Conservation (phyloP, 2,113 vertebrate species). For the Clarias magur region DNA sequence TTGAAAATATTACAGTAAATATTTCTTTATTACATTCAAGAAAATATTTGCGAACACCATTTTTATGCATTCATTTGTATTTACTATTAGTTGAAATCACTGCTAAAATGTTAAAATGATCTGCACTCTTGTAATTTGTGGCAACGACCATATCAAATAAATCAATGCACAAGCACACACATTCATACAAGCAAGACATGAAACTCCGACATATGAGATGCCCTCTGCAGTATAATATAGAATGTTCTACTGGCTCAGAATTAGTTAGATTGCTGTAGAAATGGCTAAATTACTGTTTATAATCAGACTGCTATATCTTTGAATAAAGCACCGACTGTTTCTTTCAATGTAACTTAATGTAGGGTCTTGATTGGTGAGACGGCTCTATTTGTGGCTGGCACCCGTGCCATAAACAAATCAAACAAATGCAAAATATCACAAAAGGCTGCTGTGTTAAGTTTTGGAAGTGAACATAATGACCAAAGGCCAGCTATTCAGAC, state of each 20-base stretch:
- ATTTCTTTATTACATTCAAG: too few relatives aligned
- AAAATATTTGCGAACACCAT: not conserved
- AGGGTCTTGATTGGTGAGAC: conserved; percentile 21
- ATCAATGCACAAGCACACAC: not conserved
- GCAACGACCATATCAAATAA: not conserved
- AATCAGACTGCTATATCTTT: conserved; percentile 5
- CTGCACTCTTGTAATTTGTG: not conserved
- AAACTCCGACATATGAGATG: not conserved
- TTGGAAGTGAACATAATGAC: conserved; percentile 35
- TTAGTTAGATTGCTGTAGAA: conserved; percentile 25
- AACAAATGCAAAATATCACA: conserved; percentile 36
- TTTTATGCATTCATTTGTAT: not conserved
- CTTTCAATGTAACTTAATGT: conserved; percentile 16
- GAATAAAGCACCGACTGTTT: conserved; percentile 31
- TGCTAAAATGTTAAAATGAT: not conserved
- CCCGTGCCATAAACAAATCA: conserved; percentile 34
- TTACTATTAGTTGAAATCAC: not conserved
- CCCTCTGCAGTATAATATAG: not conserved
- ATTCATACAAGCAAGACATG: not conserved
- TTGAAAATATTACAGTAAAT: too few relatives aligned
- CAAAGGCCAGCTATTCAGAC: conserved; percentile 34
- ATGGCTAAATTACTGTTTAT: conserved; percentile 12
- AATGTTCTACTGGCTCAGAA: not conserved
- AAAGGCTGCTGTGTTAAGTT: conserved; percentile 35
- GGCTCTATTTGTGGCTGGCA: conserved; percentile 25